Evolutionary conservation across 1,140 invertebrate species (phyloP).

Genomic region (Megalonaias nervosa): DNA sequence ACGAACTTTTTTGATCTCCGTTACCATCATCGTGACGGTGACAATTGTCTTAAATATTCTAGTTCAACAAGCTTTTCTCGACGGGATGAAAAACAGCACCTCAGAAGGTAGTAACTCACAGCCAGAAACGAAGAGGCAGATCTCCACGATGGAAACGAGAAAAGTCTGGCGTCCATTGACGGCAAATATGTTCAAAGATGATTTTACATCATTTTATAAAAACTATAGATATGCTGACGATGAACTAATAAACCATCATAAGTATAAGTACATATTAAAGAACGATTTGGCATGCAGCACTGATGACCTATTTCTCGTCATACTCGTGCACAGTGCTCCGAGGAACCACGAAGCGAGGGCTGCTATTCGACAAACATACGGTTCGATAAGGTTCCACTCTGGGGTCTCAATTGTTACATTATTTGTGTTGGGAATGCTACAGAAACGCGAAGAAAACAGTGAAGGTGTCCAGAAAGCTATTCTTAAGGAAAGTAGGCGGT

Average conservation of each 20-base stretch:
- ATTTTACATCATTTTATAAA: neutral
- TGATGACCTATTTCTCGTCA: conserved; percentile 34
- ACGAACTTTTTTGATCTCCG: too few relatives aligned
- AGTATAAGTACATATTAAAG: conserved; percentile 25
- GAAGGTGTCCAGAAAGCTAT: conserved; percentile 15
- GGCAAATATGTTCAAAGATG: too few relatives aligned
- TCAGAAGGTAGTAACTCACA: too few relatives aligned
- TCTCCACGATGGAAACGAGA: too few relatives aligned
- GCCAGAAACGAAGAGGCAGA: too few relatives aligned
- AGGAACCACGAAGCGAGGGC: conserved; percentile 37
- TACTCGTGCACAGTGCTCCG: conserved; percentile 52
- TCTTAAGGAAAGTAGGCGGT: conserved; percentile 34
- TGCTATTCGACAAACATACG: conserved; percentile 63
- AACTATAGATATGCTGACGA: conserved; percentile 1
- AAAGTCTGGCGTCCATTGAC: too few relatives aligned
- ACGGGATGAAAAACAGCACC: too few relatives aligned
- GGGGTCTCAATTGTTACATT: conserved; percentile 22
- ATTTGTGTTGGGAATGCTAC: conserved; percentile 20
- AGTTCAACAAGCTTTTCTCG: too few relatives aligned
- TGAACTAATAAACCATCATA: conserved; percentile 13
- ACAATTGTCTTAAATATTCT: too few relatives aligned
- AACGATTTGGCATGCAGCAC: conserved; percentile 23
- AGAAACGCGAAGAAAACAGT: neutral
- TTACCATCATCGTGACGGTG: too few relatives aligned
- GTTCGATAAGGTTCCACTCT: conserved; percentile 2